Evolutionary conservation across 2,797 vertebrate genomes (phyloP).

Genomic region (Scyliorhinus canicula): DNA sequence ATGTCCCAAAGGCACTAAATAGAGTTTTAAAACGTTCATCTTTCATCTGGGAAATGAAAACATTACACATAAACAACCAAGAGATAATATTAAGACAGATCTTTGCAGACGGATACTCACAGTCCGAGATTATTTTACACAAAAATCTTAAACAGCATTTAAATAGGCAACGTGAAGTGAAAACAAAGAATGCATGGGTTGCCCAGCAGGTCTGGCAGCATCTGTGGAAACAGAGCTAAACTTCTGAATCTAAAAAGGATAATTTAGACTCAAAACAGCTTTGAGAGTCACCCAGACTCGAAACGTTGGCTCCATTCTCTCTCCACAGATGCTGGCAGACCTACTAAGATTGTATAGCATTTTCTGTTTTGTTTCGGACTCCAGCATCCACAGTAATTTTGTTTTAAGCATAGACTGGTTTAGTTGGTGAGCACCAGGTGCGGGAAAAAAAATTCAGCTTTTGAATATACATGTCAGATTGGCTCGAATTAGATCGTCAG

Average conservation of each 20-base stretch:
- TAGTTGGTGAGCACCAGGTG: not conserved
- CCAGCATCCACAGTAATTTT: too few species aligned
- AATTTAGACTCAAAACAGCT: too few species aligned
- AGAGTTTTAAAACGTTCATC: conserved; percentile 79
- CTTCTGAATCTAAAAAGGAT: too few species aligned
- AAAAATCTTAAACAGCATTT: not conserved
- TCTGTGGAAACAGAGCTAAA: too few species aligned
- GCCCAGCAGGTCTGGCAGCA: too few species aligned
- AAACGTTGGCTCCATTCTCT: too few species aligned
- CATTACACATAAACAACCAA: not conserved
- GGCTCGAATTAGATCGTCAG: not conserved
- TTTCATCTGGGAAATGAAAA: conserved; percentile 73
- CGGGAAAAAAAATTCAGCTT: not conserved
- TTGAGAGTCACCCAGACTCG: too few species aligned
- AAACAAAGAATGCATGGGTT: too few species aligned
- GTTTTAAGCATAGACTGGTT: too few species aligned
- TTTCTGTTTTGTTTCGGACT: too few species aligned
- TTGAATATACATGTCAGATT: not conserved
- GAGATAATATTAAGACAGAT: not conserved
- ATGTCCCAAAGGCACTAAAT: conserved; percentile 75
- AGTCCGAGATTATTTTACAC: not conserved
- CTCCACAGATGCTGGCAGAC: too few species aligned
- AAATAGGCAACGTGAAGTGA: not conserved
- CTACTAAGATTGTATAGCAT: too few species aligned
- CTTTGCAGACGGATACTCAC: not conserved